Base-by-base conservation (phyloP, 2,888 invertebrate genomes). In the Andrena marginata region DNA sequence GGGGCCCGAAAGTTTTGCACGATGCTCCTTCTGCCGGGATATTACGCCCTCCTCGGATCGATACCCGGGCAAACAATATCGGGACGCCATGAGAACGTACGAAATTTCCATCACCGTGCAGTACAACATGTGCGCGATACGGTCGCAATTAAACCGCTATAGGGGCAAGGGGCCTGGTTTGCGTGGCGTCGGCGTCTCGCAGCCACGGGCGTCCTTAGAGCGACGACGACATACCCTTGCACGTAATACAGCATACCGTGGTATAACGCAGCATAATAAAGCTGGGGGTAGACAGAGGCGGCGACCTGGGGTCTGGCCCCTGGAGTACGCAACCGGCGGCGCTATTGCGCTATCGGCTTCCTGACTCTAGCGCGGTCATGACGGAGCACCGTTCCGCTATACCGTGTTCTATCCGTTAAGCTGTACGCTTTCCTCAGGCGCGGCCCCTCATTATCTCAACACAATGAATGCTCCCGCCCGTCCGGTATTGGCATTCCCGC, bases 401-500 rank as follows among this genome's bases (percentile, higher is more conserved):
- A 72, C 65, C 71, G 82, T 87, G 89, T 90, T 90, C 88, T 85
- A 89, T 90, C 90, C 84, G 87, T 87, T 90, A 90, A 91, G 89
- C 91, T 86, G 86, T 80, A 89, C 86, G 89, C 88, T 89, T 89
- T 90, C 85, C 91, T 85, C 85, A 81, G 86, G 86, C 87, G 69
- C 86, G 84, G 75, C 85, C 90, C 87, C 91, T 93, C 93, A 93
- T 93, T 93, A 93, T 92, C 89, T 91, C 89, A 86, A 89, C 90
- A 93, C 91, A 92, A 93, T 93, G 92, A 92, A 87, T 89, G 90
- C 85, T 86, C 86, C 86, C 81, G 54, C 60, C 85, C 89, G 89
- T 90, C 89, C 90, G 92, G 92, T 93, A 93, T 93, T 93, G 93
- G 92, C 92, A 92, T 93, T 92, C 90, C 89, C 90, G 90, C 90